These are phyloP conservation scores for Diadromus collaris DNA, from an alignment of 2,888 invertebrate genomes.

Conservation along the genomic window DNA sequence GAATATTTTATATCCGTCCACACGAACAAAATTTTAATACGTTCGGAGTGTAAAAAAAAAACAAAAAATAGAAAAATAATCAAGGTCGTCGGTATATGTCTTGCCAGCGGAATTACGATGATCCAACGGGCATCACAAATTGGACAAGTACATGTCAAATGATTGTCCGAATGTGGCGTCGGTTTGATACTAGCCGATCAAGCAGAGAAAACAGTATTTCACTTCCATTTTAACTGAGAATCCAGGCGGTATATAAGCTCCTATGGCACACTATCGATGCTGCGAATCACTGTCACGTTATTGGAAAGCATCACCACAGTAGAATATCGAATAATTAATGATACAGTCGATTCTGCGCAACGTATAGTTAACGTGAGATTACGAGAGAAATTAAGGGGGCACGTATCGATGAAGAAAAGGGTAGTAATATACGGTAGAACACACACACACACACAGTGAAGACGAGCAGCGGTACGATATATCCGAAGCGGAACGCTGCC, in stretches of 20 bases:
- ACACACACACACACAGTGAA: constrained; percentile 21
- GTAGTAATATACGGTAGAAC: background rate
- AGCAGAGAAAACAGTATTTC: background rate
- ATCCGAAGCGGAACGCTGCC: constrained; percentile 74
- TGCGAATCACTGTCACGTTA: no score
- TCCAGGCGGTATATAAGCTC: no score
- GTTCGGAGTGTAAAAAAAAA: no score
- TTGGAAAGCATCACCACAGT: no score
- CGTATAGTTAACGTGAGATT: background rate
- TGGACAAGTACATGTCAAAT: background rate
- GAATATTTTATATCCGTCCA: no score
- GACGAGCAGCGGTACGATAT: constrained; percentile 57
- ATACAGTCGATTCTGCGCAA: background rate
- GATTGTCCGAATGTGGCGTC: background rate
- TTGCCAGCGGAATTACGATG: no score
- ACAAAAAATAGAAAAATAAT: no score
- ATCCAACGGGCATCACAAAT: background rate
- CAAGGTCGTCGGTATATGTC: no score
- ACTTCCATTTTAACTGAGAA: no score
- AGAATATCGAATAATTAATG: background rate
- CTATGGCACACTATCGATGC: no score
- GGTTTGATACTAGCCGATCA: background rate
- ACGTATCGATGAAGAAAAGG: background rate
- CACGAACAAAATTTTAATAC: no score
- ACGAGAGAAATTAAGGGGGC: background rate